Evolutionary conservation across 2,797 vertebrate species (phyloP).

Genomic region (Notamacropus eugenii): DNA sequence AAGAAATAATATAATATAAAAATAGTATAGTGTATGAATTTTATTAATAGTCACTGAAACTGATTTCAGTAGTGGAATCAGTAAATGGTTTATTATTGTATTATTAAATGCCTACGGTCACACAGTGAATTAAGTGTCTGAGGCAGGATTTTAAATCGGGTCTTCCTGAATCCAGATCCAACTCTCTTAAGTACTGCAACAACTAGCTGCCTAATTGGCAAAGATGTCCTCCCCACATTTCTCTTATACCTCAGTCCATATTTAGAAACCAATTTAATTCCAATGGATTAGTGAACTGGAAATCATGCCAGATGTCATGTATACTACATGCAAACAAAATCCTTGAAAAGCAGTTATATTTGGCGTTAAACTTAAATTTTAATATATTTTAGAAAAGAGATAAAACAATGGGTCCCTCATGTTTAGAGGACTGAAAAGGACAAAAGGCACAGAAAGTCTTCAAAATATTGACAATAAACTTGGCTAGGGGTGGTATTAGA

Average conservation of each 20-base stretch:
- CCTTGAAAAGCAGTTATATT: background rate
- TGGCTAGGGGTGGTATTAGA: too few relatives aligned
- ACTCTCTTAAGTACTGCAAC: background rate
- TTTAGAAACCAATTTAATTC: background rate
- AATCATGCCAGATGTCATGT: background rate
- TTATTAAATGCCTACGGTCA: background rate
- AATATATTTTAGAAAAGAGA: too few relatives aligned
- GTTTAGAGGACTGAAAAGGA: too few relatives aligned
- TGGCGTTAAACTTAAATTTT: background rate
- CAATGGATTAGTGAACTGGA: background rate
- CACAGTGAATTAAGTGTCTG: background rate
- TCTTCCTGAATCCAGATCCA: background rate
- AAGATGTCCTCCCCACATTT: background rate
- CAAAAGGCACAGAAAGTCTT: too few relatives aligned
- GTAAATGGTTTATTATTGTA: background rate
- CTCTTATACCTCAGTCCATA: background rate
- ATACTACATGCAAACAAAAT: background rate
- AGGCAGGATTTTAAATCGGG: background rate
- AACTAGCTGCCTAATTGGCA: background rate
- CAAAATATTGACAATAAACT: too few relatives aligned
- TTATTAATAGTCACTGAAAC: background rate
- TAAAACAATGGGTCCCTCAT: too few relatives aligned
- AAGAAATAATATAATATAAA: background rate
- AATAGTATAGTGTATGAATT: background rate
- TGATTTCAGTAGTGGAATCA: background rate